These are phyloP conservation scores for Pelvicachromis taeniatus DNA, from an alignment of 2,113 vertebrate genomes.

Conservation along the genomic window DNA sequence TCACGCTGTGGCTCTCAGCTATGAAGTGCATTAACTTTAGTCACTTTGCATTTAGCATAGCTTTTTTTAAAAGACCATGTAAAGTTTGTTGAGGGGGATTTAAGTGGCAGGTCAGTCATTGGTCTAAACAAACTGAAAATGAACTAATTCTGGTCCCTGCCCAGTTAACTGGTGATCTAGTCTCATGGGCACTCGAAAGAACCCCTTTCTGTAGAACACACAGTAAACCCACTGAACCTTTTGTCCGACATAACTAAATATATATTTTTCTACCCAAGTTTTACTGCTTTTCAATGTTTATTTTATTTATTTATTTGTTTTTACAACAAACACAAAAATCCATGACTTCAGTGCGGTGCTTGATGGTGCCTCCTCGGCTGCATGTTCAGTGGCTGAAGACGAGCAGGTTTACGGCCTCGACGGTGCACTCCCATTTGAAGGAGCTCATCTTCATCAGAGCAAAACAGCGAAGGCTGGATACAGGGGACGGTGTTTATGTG, in stretches of 20 bases:
- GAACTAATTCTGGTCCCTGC: not conserved
- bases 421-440: not conserved
- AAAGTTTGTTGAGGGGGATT: not conserved
- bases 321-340: not conserved
- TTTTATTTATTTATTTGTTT: not conserved
- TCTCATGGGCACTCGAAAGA: not conserved
- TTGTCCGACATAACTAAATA: not conserved
- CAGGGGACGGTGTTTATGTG: not conserved
- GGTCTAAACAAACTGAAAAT: not conserved
- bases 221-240: not conserved
- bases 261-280: not conserved
- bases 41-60: not conserved
- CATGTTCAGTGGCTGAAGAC: conserved; percentile 25
- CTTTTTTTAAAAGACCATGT: not conserved
- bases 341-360: not conserved
- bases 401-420: not conserved
- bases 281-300: not conserved
- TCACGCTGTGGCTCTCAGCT: not conserved
- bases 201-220: not conserved
- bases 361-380: conserved; percentile 3
- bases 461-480: not conserved
- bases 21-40: not conserved
- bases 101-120: not conserved
- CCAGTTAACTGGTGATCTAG: not conserved
- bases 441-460: not conserved